Evolutionary conservation across 1,140 invertebrate species (phyloP).

Genomic region (Orchesella cincta): DNA sequence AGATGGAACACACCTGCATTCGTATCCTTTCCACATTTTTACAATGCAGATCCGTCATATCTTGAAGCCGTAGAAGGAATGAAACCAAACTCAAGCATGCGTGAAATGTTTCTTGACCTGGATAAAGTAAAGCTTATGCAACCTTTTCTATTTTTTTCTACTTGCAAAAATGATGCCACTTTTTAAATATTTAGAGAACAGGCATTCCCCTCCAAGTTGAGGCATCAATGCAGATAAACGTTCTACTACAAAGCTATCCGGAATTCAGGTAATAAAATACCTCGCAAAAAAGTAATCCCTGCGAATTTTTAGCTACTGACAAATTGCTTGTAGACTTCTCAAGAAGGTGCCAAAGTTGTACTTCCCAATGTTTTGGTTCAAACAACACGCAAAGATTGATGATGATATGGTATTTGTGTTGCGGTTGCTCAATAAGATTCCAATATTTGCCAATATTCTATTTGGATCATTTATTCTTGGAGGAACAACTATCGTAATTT

Average conservation of each 20-base stretch:
- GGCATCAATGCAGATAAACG: slow-evolving; percentile 73
- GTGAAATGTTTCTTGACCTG: slow-evolving; percentile 24
- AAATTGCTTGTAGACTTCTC: no score
- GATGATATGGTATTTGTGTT: slow-evolving; percentile 35
- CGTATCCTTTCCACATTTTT: slow-evolving; percentile 79
- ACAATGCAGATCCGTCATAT: slow-evolving; percentile 68
- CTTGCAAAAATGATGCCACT: neutral
- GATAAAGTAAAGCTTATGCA: slow-evolving; percentile 19
- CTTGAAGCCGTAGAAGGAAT: slow-evolving; percentile 69
- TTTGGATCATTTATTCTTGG: neutral
- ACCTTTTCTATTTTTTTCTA: no score
- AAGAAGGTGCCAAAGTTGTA: slow-evolving; percentile 67
- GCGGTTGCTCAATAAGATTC: slow-evolving; percentile 20
- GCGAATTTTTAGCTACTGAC: no score
- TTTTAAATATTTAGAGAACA: slow-evolving; percentile 59
- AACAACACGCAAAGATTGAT: slow-evolving; percentile 64
- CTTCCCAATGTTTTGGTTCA: slow-evolving; percentile 78
- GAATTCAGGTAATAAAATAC: slow-evolving; percentile 60
- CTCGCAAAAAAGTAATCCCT: no score
- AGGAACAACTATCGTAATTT: slow-evolving; percentile 29
- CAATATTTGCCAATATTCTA: slow-evolving; percentile 23
- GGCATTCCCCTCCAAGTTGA: slow-evolving; percentile 70
- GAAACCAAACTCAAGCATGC: slow-evolving; percentile 55
- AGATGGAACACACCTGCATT: slow-evolving; percentile 66
- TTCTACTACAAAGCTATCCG: slow-evolving; percentile 63